phyloP scores from a whole-genome alignment of 2,113 vertebrate species.

The Regulus satrapa region DNA sequence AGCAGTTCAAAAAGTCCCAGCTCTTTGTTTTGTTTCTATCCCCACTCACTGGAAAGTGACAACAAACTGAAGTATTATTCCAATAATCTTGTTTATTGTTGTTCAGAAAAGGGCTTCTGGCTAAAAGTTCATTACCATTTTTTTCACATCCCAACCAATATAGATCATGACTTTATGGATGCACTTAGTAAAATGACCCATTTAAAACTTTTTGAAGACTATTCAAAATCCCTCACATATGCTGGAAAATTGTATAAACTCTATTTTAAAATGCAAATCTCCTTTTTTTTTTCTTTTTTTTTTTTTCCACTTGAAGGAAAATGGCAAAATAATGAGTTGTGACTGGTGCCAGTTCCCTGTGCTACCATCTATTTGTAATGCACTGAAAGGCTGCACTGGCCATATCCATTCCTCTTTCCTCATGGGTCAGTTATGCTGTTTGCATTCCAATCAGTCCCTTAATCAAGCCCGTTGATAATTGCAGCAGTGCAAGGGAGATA shows the following conservation, averaged over 20 bases:
- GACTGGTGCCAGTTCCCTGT: neutral
- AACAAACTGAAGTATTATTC: slow-evolving; percentile 22
- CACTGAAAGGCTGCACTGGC: neutral
- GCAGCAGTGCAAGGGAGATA: neutral
- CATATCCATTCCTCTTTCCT: slow-evolving; percentile 25
- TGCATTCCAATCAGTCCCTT: slow-evolving; percentile 53
- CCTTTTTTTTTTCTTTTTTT: neutral
- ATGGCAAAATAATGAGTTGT: neutral
- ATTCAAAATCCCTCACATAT: neutral
- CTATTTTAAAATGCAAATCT: neutral
- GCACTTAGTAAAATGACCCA: neutral
- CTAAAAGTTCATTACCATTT: neutral
- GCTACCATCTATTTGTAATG: slow-evolving; percentile 8
- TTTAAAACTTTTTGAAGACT: neutral
- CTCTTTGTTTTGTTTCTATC: neutral
- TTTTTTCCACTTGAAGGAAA: neutral
- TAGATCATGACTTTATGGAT: neutral
- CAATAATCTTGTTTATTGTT: slow-evolving; percentile 5
- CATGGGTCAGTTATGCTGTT: slow-evolving; percentile 43
- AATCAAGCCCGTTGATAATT: slow-evolving; percentile 41
- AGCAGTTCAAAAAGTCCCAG: neutral
- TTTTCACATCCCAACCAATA: neutral
- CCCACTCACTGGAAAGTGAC: neutral
- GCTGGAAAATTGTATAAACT: neutral
- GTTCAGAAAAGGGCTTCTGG: neutral